phyloP scores from a whole-genome alignment of 2,888 invertebrate species.

The Encarsia formosa region DNA sequence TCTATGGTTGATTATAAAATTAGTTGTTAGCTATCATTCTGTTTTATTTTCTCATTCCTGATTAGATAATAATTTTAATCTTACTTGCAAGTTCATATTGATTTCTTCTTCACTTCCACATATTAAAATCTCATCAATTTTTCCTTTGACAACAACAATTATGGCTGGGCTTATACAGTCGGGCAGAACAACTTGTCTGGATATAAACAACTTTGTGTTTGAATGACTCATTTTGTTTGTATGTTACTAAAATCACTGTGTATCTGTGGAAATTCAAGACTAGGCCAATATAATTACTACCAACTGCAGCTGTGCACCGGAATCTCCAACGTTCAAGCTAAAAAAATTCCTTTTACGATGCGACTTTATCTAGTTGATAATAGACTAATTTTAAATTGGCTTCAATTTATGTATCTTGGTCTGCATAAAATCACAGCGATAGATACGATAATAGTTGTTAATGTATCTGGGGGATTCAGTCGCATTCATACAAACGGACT shows the following conservation, averaged over 20 bases:
- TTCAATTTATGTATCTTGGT: too few species aligned
- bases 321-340: too few species aligned
- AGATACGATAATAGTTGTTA: too few species aligned
- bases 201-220: slow-evolving; percentile 26
- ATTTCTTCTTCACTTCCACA: slow-evolving; percentile 2
- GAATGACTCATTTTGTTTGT: slow-evolving; percentile 10
- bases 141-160: slow-evolving; percentile 57
- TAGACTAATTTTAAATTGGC: too few species aligned
- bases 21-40: not conserved
- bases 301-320: too few species aligned
- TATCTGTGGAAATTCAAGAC: not conserved
- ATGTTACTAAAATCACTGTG: not conserved
- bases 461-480: too few species aligned
- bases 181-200: slow-evolving; percentile 33
- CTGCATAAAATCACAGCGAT: too few species aligned
- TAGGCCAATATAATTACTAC: too few species aligned
- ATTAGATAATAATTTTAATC: not conserved
- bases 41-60: too few species aligned
- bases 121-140: slow-evolving; percentile 55
- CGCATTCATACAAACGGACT: too few species aligned
- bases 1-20: slow-evolving; percentile 16
- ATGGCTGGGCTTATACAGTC: slow-evolving; percentile 44
- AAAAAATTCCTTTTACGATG: too few species aligned
- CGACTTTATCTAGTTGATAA: too few species aligned
- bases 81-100: not conserved